Evolutionary conservation across 2,888 invertebrate genomes (phyloP).

Genomic region (Candidula unifasciata): DNA sequence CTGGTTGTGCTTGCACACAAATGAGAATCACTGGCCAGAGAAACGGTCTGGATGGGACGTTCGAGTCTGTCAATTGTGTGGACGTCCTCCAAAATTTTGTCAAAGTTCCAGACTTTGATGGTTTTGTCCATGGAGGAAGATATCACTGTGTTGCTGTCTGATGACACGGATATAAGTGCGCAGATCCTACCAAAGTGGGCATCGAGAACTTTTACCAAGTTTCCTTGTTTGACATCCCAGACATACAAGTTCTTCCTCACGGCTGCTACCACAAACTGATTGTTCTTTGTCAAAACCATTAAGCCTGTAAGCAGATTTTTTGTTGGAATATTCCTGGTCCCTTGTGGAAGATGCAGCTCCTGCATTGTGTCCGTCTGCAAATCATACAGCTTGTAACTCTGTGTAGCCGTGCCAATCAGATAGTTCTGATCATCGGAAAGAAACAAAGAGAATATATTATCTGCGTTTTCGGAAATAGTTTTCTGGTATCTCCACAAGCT

Average conservation of each 20-base stretch:
- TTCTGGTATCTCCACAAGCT: constrained; percentile 72
- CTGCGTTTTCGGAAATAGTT: constrained; percentile 73
- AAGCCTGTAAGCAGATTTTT: constrained; percentile 93
- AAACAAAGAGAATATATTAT: constrained; percentile 81
- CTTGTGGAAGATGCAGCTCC: constrained; percentile 78
- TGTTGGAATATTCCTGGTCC: constrained; percentile 95
- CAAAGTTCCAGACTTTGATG: constrained; percentile 99
- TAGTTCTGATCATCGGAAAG: constrained; percentile 88
- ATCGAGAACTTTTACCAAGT: constrained; percentile 93
- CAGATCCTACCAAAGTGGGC: constrained; percentile 98
- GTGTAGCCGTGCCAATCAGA: constrained; percentile 83
- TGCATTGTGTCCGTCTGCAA: constrained; percentile 71
- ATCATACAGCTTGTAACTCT: constrained; percentile 78
- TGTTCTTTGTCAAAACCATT: constrained; percentile 91
- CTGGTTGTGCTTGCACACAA: constrained; percentile 95
- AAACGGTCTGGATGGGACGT: constrained; percentile 92
- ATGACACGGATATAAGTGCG: constrained; percentile 90
- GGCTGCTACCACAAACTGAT: constrained; percentile 95
- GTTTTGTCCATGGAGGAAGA: constrained; percentile 98
- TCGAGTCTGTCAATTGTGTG: constrained; percentile 88
- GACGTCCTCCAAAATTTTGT: constrained; percentile 98
- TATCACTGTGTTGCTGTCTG: constrained; percentile 84
- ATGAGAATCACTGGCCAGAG: constrained; percentile 83
- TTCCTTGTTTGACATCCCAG: constrained; percentile 89
- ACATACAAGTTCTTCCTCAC: constrained; percentile 95